Base-by-base conservation (phyloP, 2,888 invertebrate genomes). In the Acrobasis consociella region DNA sequence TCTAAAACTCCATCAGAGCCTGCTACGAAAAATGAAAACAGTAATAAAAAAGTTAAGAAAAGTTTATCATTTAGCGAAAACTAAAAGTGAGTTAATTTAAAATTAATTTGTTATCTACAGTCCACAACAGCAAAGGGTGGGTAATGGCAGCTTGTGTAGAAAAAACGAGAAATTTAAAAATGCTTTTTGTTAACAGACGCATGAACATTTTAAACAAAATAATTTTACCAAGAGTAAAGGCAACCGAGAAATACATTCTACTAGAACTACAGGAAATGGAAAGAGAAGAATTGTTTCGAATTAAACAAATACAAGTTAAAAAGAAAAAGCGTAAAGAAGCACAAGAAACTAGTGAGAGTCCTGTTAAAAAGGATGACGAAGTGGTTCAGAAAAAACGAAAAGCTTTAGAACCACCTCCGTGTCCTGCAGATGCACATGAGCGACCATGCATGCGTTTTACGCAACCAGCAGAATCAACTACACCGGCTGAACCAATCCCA, bases 251-350 rank as follows among this genome's bases (percentile, higher is more conserved):
- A 8, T 83, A 82, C 49, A 81, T 82, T 49, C 50, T 68, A 10
- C 63, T 67, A 13, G 75, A 77, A 64, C 46, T 83, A 16, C 80
- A 82, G 64, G 82, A 83, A 63, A 56, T 68, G 7, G 77, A 69
- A 0, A 75, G 82, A 68, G 80, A 82, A 52, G 77, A 82, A 9
- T 78, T 78, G 42, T 81, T 70, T 55, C 72, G 81, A 68, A 52
- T 80, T 0, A 81, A 81, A 69, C 78, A 74, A 61, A 70, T 81
- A 5, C 58, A 77, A 22, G 67, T 74, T 42, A 66, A 72, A 5
- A 79, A 78, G 64, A 68, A 66, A 15, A 75, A 62, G 60, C 63
- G 63, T 10, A 58, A 62, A 10, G 67, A 69, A 13, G 68, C 60
- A 38, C 58, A n/a, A 1, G 37, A 15, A 59, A 5, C 13, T 5